Base-by-base conservation (phyloP, 1,140 invertebrate genomes). In the Formica exsecta region DNA sequence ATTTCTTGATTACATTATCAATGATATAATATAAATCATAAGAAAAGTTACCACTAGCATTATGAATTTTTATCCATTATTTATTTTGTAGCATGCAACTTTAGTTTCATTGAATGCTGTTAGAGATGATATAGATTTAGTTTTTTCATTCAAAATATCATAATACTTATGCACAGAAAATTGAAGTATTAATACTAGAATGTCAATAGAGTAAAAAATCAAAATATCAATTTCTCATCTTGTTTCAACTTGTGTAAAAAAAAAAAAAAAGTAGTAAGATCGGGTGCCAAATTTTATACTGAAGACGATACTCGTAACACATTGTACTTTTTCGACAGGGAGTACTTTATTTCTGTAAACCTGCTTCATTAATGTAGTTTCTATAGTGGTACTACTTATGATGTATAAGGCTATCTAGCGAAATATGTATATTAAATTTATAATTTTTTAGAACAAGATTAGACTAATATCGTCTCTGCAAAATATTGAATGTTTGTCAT, bases 251-350 rank as follows among this genome's bases (percentile, higher is more conserved):
- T 32, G 32, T 54, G 19, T 71, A 65, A 59, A 66, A 16, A 62
- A 51, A 16, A 62, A 51, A 38, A 22, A 36, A 54, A 70, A 25
- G 32, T 62, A 61, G 38, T 29, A 76, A 75, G 73, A 77, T 80
- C 36, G 73, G 89, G 91, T 92, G 91, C 91, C 91, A 92, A 92
- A 92, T 90, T 91, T 90, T 92, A 65, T 92, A 91, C 74, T 64
- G 51, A 91, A 87, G 84, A 57, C 29, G 64, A 85, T 80, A 88
- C 44, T 73, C 61, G 59, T 66, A 86, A 19, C 77, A 86, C 90
- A 91, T 70, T 62, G 54, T 88, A 90, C 62, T 66, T 87, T 89
- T 84, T 38, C 51, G 62, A 86, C 29, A 73, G 32, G 76, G 11
- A 87, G 13, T 38, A 76, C n/a, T 85, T 81, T 41, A 74, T 81